These are phyloP conservation scores for Hyles vespertilio DNA, from an alignment of 1,140 invertebrate species.

Conservation along the genomic window DNA sequence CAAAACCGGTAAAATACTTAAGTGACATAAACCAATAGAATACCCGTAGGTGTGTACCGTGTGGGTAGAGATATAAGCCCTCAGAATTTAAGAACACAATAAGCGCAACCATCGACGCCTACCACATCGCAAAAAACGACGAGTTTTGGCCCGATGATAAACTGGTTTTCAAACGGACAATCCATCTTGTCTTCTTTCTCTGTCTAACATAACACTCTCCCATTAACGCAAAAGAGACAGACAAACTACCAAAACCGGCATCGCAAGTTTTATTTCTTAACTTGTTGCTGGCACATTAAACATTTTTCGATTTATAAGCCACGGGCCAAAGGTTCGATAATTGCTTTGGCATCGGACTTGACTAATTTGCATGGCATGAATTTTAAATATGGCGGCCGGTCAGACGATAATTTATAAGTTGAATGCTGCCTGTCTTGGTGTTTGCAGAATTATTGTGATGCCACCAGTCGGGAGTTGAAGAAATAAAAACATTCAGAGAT, in stretches of 20 bases:
- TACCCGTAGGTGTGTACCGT: too few relatives aligned
- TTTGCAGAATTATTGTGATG: constrained; percentile 7
- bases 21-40: too few relatives aligned
- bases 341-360: constrained; percentile 36
- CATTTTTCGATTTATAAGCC: constrained; percentile 50
- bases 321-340: constrained; percentile 34
- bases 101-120: constrained; percentile 49
- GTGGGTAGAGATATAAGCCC: constrained; percentile 5
- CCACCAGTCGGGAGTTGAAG: too few relatives aligned
- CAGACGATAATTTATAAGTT: constrained; percentile 20
- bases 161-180: constrained; percentile 48
- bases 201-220: constrained; percentile 10
- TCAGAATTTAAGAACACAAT: constrained; percentile 40
- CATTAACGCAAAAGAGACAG: constrained; percentile 10
- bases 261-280: constrained; percentile 63
- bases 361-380: constrained; percentile 47
- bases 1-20: constrained; percentile 14
- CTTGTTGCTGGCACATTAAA: constrained; percentile 55
- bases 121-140: constrained; percentile 42
- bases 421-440: constrained; percentile 6
- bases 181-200: constrained; percentile 35
- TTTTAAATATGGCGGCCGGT: constrained; percentile 35
- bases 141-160: constrained; percentile 46
- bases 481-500: too few relatives aligned
- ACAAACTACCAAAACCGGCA: constrained; percentile 36